Conservation (phyloP, 2,797 vertebrate genomes). For the Chaenodraco wilsoni region DNA sequence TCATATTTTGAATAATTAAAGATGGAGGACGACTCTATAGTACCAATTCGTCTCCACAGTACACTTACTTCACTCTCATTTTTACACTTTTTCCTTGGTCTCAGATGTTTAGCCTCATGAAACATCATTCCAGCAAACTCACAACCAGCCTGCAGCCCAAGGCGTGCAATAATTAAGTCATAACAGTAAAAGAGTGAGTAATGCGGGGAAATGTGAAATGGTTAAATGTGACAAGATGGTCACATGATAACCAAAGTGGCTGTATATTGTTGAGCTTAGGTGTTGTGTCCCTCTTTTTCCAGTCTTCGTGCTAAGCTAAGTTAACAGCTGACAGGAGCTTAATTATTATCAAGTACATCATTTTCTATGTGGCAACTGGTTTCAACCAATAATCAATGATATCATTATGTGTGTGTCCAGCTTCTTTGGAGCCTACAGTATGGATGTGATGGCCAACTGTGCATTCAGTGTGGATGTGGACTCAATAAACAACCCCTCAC, state of each 20-base stretch:
- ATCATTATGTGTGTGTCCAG: conserved; percentile 58
- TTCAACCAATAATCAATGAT: background rate
- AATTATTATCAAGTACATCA: background rate
- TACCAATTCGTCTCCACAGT: background rate
- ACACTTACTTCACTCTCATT: background rate
- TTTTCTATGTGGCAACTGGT: background rate
- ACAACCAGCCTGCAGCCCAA: conserved; percentile 42
- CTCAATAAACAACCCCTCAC: conserved; percentile 76
- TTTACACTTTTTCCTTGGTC: conserved; percentile 2
- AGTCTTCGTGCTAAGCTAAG: too few species aligned
- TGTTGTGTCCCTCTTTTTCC: too few species aligned
- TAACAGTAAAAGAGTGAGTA: conserved; percentile 61
- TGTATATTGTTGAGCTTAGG: too few species aligned
- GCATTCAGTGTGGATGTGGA: conserved; percentile 76
- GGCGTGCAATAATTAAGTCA: conserved; percentile 34
- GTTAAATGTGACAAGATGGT: too few species aligned
- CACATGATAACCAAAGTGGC: too few species aligned
- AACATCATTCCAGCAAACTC: conserved; percentile 62
- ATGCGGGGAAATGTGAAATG: too few species aligned
- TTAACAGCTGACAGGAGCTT: too few species aligned
- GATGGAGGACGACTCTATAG: too few species aligned
- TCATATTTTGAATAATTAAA: background rate
- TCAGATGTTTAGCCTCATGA: conserved; percentile 68
- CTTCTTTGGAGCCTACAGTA: conserved; percentile 79
- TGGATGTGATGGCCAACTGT: conserved; percentile 79